phyloP scores from a whole-genome alignment of 2,797 vertebrate genomes.

The Pristis pectinata region DNA sequence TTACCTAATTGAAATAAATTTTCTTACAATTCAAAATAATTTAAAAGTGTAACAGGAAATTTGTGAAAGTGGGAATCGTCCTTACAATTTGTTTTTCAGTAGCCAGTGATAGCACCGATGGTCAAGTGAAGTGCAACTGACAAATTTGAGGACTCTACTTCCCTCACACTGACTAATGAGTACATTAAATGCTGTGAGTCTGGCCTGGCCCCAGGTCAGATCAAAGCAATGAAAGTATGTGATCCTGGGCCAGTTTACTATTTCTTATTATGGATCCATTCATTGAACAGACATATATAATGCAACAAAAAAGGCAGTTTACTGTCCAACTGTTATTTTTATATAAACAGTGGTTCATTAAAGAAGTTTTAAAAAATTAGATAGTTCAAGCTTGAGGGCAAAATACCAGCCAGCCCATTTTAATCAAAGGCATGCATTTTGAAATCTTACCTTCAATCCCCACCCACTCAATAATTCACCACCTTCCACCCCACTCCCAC shows the following conservation, averaged over 20 bases:
- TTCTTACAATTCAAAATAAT: background rate
- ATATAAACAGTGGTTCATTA: background rate
- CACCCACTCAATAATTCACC: background rate
- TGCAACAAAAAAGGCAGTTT: background rate
- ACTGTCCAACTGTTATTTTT: background rate
- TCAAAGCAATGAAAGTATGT: background rate
- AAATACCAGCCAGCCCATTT: slow-evolving; percentile 5
- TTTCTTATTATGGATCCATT: background rate
- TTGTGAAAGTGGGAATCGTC: background rate
- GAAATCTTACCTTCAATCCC: background rate
- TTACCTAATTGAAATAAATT: background rate
- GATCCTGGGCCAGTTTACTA: background rate
- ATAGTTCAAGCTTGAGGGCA: background rate
- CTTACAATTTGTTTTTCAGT: background rate
- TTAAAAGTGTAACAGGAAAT: background rate
- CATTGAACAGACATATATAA: background rate
- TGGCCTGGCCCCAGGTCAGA: background rate
- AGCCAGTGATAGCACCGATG: background rate
- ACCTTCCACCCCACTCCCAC: too few relatives aligned
- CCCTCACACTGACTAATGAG: background rate
- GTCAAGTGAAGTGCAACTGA: background rate
- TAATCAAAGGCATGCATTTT: background rate
- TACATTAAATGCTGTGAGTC: background rate
- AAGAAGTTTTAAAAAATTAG: background rate
- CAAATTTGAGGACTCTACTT: background rate